These are phyloP conservation scores for Nemoura dubitans DNA, from an alignment of 2,888 invertebrate species.

Conservation along the genomic window DNA sequence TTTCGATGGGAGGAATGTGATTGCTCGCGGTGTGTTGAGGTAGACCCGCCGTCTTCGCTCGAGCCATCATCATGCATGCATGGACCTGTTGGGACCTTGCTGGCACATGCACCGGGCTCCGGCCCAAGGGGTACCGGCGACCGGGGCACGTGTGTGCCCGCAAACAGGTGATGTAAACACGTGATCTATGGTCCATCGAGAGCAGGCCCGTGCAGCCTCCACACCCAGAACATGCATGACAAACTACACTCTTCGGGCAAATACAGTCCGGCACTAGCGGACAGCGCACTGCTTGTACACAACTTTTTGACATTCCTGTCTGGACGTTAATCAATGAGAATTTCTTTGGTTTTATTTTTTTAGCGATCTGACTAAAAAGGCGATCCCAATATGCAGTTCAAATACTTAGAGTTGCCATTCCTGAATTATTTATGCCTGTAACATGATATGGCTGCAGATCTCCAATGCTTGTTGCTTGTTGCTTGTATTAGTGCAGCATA, in stretches of 20 bases:
- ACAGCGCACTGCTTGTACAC: not conserved
- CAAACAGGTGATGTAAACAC: slow-evolving; percentile 3
- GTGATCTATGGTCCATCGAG: not conserved
- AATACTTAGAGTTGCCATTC: not conserved
- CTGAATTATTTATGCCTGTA: not conserved
- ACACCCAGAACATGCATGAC: not conserved
- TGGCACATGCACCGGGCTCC: not conserved
- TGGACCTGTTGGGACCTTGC: not conserved
- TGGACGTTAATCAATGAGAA: not conserved
- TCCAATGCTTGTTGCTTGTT: not conserved
- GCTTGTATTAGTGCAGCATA: not conserved
- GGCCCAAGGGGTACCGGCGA: not conserved
- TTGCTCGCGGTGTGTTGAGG: slow-evolving; percentile 7
- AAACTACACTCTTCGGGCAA: not conserved
- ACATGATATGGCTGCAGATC: not conserved
- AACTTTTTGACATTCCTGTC: not conserved
- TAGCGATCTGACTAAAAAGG: not conserved
- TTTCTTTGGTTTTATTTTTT: not conserved
- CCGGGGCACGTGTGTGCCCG: not conserved
- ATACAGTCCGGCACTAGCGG: not conserved
- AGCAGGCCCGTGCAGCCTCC: not conserved
- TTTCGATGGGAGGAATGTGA: not conserved
- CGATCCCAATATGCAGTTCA: not conserved
- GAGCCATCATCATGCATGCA: not conserved
- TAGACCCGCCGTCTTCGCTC: not conserved